Conservation (phyloP, 1,140 invertebrate genomes). For the Trypoxylus dichotomus region DNA sequence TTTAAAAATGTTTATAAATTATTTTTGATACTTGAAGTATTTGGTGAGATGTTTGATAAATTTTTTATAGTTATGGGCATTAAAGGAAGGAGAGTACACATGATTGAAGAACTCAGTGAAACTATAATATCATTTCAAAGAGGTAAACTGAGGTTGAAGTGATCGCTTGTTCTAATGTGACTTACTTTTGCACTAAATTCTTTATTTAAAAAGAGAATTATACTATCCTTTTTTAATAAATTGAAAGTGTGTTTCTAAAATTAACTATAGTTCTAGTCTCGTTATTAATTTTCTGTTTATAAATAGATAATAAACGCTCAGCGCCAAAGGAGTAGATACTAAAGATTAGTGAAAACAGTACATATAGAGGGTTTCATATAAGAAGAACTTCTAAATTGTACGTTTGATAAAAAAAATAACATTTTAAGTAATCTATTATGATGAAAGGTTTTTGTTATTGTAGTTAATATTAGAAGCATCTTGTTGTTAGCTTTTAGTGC, state of each 20-base stretch:
- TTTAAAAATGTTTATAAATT: background rate
- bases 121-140: conserved; percentile 97
- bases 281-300: too few relatives aligned
- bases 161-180: conserved; percentile 27
- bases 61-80: conserved; percentile 92
- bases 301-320: too few relatives aligned
- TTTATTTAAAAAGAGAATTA: conserved; percentile 26
- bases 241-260: background rate
- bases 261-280: background rate
- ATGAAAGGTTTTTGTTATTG: background rate
- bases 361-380: too few relatives aligned
- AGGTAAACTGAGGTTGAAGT: conserved; percentile 67
- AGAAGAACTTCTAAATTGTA: too few relatives aligned
- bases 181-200: conserved; percentile 29
- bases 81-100: conserved; percentile 93
- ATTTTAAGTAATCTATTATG: too few relatives aligned
- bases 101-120: conserved; percentile 97
- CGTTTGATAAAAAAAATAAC: too few relatives aligned
- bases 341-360: too few relatives aligned
- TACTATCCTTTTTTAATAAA: background rate
- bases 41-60: conserved; percentile 20
- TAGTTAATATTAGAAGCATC: conserved; percentile 7
- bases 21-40: background rate
- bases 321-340: too few relatives aligned
- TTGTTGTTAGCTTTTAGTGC: background rate